Percentiles rank a stretch among this genome's conserved stretches.
These are phyloP conservation scores for Calonectris borealis DNA, from an alignment of 2,113 vertebrate species.

Conservation along the genomic window DNA sequence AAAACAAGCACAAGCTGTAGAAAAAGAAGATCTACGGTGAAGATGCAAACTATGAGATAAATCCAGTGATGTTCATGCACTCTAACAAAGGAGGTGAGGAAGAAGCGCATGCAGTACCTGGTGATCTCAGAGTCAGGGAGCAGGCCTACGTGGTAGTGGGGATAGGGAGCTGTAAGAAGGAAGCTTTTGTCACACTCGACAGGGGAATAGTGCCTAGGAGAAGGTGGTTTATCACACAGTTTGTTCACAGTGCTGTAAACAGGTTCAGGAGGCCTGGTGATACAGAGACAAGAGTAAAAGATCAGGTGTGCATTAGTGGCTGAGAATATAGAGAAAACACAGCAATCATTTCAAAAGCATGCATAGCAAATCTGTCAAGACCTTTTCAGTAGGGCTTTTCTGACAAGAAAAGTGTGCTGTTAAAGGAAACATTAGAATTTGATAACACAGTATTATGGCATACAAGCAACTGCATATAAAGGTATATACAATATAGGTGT, in stretches of 20 bases:
- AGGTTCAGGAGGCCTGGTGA: constrained; percentile 93
- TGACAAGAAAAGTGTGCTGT: neutral
- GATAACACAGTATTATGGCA: neutral
- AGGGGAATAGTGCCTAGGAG: constrained; percentile 94
- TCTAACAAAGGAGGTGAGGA: constrained; percentile 65
- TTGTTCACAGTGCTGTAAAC: constrained; percentile 99
- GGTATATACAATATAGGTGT: neutral
- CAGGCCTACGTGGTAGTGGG: constrained; percentile 93
- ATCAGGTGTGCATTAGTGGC: constrained; percentile 50
- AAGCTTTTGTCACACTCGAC: constrained; percentile 95
- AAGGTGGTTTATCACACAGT: constrained; percentile 94
- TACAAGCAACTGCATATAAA: neutral
- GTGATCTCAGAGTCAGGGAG: constrained; percentile 92
- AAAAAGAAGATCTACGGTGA: neutral
- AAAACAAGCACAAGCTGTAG: constrained; percentile 49
- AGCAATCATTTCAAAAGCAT: constrained; percentile 44
- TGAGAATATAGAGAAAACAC: neutral
- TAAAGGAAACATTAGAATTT: neutral
- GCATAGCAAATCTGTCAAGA: constrained; percentile 24
- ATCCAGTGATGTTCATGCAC: constrained; percentile 55
- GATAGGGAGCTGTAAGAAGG: constrained; percentile 90
- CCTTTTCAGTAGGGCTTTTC: neutral
- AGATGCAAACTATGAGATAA: constrained; percentile 23
- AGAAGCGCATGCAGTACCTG: constrained; percentile 88
- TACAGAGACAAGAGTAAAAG: constrained; percentile 77